phyloP scores from a whole-genome alignment of 2,113 vertebrate genomes.

The Rattus norvegicus region GRCr8 NC_086026.1:92374501-92375000 shows the following conservation, averaged over 20 bases:
- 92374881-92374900: no score
- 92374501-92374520: background rate
- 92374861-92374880: no score
- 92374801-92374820: no score
- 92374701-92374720: slow-evolving; percentile 30
- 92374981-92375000: no score
- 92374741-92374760: background rate
- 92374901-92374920: no score
- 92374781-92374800: no score
- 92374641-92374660: background rate
- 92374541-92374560: background rate
- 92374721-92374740: background rate
- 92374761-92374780: rapidly evolving
- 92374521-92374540: background rate
- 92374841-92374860: no score
- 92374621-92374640: background rate
- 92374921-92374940: no score
- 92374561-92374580: background rate
- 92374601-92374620: slow-evolving; percentile 38
- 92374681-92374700: background rate
- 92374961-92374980: no score
- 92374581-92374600: background rate
- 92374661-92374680: background rate
- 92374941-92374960: no score
- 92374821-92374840: no score